Conservation (phyloP, 2,113 vertebrate genomes). For the Hydropotes inermis region DNA sequence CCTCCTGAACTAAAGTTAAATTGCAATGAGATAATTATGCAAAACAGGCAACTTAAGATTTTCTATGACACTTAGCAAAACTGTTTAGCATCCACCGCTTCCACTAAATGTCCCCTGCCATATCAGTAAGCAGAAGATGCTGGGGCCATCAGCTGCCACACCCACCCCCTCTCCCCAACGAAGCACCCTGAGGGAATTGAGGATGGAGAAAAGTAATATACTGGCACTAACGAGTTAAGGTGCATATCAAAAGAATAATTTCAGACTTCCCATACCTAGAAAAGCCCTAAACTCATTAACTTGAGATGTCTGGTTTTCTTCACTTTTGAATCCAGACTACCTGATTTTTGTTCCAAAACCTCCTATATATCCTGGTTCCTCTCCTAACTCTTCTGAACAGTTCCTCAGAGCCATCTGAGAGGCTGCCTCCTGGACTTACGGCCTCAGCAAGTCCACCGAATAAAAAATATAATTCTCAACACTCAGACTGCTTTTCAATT, state of each 20-base stretch:
- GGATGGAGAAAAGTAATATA: background rate
- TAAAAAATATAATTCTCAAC: background rate
- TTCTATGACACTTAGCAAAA: constrained; percentile 12
- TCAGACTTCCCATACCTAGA: background rate
- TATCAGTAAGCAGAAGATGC: background rate
- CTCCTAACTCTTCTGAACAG: background rate
- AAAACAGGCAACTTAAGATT: background rate
- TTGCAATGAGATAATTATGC: constrained; percentile 14
- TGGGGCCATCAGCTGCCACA: background rate
- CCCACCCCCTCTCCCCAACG: rapidly evolving
- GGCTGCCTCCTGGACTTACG: background rate
- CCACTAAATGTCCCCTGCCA: background rate
- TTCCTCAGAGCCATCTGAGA: background rate
- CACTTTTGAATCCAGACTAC: background rate
- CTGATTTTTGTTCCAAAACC: background rate
- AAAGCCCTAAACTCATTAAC: background rate
- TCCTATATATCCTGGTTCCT: background rate
- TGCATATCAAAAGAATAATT: background rate
- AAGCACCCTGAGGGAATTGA: background rate
- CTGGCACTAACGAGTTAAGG: background rate
- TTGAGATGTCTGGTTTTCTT: background rate
- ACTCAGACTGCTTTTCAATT: too few relatives aligned
- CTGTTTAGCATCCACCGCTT: background rate
- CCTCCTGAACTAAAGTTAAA: constrained; percentile 6
- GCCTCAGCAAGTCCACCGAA: background rate